Percentiles rank a stretch among this genome's conserved stretches.
These are phyloP conservation scores for Ptycholaimellus sp. DNA, from an alignment of 2,888 invertebrate species.

Conservation along the genomic window DNA sequence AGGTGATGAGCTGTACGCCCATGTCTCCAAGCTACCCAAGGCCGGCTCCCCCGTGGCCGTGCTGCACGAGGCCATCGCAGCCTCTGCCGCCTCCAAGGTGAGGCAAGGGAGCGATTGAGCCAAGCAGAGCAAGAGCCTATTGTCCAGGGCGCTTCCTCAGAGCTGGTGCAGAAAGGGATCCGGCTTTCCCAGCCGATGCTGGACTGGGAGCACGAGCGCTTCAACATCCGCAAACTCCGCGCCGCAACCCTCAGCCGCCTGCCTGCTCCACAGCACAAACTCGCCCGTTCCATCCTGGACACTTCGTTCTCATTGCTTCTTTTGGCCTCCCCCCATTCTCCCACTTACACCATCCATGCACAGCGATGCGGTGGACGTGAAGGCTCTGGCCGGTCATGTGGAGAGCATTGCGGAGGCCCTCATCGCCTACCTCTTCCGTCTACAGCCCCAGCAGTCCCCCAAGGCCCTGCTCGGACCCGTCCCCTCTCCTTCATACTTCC, in stretches of 20 bases:
- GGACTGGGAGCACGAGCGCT: constrained; percentile 86
- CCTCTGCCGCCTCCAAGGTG: not conserved
- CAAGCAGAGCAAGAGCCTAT: constrained; percentile 7
- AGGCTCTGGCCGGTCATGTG: constrained; percentile 42
- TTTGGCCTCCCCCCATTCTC: too few species aligned
- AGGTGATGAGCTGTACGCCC: constrained; percentile 47
- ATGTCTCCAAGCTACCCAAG: constrained; percentile 81
- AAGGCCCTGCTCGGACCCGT: too few species aligned
- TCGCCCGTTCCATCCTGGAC: constrained; percentile 29
- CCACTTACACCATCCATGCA: too few species aligned
- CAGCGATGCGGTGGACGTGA: constrained; percentile 36
- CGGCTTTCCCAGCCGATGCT: constrained; percentile 69
- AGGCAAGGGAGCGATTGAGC: not conserved
- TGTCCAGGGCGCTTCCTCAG: constrained; percentile 7
- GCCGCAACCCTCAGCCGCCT: constrained; percentile 69
- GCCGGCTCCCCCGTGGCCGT: constrained; percentile 43
- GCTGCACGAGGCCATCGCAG: constrained; percentile 15
- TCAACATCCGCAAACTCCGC: constrained; percentile 65
- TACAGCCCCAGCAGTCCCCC: too few species aligned
- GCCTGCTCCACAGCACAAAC: constrained; percentile 25
- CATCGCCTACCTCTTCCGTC: constrained; percentile 38
- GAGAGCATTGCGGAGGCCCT: constrained; percentile 54
- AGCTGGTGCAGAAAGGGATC: constrained; percentile 59
- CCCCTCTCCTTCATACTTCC: too few species aligned
- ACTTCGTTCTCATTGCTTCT: too few species aligned